Percentiles rank a stretch among this genome's conserved stretches.
Evolutionary conservation across 2,888 invertebrate species (phyloP).

Genomic region (Bursaphelenchus okinawaensis): DNA sequence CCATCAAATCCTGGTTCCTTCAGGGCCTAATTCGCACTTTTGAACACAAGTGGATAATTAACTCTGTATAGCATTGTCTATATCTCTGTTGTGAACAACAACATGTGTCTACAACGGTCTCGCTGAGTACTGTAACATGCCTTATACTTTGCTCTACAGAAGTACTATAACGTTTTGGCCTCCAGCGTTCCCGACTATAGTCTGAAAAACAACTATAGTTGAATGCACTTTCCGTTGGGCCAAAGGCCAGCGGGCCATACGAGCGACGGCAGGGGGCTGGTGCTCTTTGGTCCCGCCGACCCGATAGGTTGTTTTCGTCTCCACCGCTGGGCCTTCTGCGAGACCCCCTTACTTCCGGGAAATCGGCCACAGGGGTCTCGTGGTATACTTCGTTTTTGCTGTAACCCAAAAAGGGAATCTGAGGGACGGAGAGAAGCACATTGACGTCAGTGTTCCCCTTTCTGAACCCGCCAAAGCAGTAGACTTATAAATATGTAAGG

Average conservation of each 20-base stretch:
- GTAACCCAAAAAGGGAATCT: background rate
- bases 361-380: background rate
- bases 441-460: slow-evolving; percentile 7
- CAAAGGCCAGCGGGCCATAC: background rate
- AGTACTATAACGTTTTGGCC: too few species aligned
- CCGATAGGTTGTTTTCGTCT: background rate
- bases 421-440: background rate
- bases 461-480: background rate
- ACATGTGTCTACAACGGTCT: too few species aligned
- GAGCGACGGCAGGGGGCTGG: too few species aligned
- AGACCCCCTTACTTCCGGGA: background rate
- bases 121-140: too few species aligned
- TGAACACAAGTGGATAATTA: too few species aligned
- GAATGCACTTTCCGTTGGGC: background rate
- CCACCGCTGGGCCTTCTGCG: background rate
- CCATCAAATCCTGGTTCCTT: background rate
- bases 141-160: too few species aligned
- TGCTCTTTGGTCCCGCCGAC: background rate
- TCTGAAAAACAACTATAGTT: background rate
- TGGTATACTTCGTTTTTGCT: background rate
- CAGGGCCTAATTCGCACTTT: background rate
- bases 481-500: too few species aligned
- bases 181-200: background rate
- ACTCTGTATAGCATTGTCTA: too few species aligned
- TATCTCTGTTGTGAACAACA: too few species aligned